phyloP scores from a whole-genome alignment of 2,888 invertebrate genomes.

The Drosophila percnosoma region DNA sequence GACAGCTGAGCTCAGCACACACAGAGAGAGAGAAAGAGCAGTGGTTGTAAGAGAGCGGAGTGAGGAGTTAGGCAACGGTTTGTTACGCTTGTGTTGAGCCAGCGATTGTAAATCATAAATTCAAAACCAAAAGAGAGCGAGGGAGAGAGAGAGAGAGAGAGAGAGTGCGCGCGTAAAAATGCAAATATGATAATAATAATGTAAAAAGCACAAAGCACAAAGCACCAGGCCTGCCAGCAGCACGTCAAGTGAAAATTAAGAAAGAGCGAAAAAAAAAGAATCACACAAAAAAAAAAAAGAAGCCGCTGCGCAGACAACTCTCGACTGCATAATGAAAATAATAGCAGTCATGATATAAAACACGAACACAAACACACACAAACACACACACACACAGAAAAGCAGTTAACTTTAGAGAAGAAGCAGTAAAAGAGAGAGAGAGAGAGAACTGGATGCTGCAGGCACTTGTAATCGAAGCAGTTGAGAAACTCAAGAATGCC shows the following conservation, averaged over 20 bases:
- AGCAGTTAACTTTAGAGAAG: conserved; percentile 16
- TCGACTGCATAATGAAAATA: conserved; percentile 68
- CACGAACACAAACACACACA: conserved; percentile 2
- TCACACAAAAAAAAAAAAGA: conserved; percentile 3
- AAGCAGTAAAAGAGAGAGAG: conserved; percentile 4
- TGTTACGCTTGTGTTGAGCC: conserved; percentile 51
- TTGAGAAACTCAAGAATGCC: conserved; percentile 44
- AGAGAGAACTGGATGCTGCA: conserved; percentile 9
- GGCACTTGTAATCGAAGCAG: conserved; percentile 37
- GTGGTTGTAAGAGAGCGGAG: neutral
- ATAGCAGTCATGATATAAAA: conserved; percentile 55
- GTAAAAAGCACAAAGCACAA: conserved; percentile 49
- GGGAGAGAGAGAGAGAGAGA: conserved; percentile 3
- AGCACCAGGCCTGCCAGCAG: conserved; percentile 54
- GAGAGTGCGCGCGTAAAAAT: conserved; percentile 47
- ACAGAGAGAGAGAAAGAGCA: neutral
- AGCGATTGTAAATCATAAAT: conserved; percentile 39
- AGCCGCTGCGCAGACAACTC: conserved; percentile 46
- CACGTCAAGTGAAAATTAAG: conserved; percentile 78
- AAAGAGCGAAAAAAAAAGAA: conserved; percentile 42
- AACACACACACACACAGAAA: conserved; percentile 3
- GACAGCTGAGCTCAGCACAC: conserved; percentile 45
- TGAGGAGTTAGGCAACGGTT: conserved; percentile 15
- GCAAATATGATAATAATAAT: conserved; percentile 78
- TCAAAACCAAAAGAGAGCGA: conserved; percentile 6